Base-by-base conservation (phyloP, 2,888 invertebrate species). In the Eupithecia exiguata region DNA sequence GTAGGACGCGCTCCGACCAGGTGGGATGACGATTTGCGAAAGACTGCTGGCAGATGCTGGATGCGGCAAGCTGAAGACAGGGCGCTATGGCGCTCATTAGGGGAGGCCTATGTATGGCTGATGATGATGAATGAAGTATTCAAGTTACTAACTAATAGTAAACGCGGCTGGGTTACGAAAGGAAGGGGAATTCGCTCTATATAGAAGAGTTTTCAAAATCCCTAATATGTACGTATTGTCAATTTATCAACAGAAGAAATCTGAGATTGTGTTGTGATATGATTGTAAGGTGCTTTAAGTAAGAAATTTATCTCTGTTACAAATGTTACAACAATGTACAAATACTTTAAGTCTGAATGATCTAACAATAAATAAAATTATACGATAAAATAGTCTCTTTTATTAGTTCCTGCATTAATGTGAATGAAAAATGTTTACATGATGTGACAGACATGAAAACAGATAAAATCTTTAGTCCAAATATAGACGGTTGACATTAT, bases 331-430 rank as follows among this genome's bases (percentile, higher is more conserved):
- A 35, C 30, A 35, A 35, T 35, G 62, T 62, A 62, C 35, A 62
- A 61, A 62, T 62, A 58, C 12, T 58, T 35, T 35, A 62, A 62
- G 62, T 62, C 62, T 62, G 62, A 62, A 30, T 35, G 35, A 62
- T 62, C 18, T 35, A 62, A 62, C 18, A 35, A 62, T 62, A 18
- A 62, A 62, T 62, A 35, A 62, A 30, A 62, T 35, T 62, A 18
- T 35, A 62, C 62, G 35, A 62, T 35, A 16, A 5, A 58, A 12
- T 12, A 58, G 21, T 58, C 10, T 10, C 21, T 58, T 58, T 58
- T 25, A 25, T 58, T 58, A 58, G 3, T 53, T 21, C 53, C 12
- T 21, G 58, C 21, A 58, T 53, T n/a, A 18, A 49, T 49, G 49
- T 1, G 9, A 40, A 40, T 14, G 30, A 30, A 30, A n/a, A 21